These are phyloP conservation scores for Xenopus borealis DNA, from an alignment of 2,113 vertebrate species.

Conservation along the genomic window DNA sequence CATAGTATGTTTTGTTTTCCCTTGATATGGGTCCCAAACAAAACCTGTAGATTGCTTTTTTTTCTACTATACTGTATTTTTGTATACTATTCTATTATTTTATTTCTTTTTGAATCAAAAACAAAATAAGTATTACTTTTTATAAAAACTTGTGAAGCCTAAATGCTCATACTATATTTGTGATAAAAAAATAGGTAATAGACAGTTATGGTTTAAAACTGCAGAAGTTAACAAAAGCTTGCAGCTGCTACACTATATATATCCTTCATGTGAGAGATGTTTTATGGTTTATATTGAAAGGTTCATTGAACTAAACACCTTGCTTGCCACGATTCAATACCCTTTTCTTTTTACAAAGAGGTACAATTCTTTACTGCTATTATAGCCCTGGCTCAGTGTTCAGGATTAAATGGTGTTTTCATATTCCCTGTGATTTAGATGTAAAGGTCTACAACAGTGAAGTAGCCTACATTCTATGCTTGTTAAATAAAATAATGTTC, in stretches of 20 bases:
- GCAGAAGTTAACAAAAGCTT: not conserved
- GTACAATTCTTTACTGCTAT: conserved; percentile 18
- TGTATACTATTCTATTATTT: no score
- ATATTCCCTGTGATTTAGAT: conserved; percentile 27
- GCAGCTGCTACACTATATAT: conserved; percentile 5
- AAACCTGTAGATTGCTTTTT: no score
- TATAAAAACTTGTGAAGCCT: no score
- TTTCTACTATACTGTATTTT: no score
- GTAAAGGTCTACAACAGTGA: conserved; percentile 22
- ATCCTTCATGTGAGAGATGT: not conserved
- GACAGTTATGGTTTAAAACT: not conserved
- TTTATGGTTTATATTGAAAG: conserved; percentile 28
- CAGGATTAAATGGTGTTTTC: conserved; percentile 14
- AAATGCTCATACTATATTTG: no score
- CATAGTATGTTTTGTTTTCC: no score
- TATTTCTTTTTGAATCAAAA: no score
- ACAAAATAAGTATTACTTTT: no score
- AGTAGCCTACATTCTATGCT: conserved; percentile 32
- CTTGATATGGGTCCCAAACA: no score
- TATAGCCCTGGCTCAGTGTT: conserved; percentile 13
- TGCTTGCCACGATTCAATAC: conserved; percentile 5
- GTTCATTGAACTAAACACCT: conserved; percentile 17
- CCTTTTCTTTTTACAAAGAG: conserved; percentile 27
- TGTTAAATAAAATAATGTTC: conserved; percentile 14
- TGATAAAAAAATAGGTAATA: not conserved